Base-by-base conservation (phyloP, 2,797 vertebrate genomes). In the Clarias platycephalus region DNA sequence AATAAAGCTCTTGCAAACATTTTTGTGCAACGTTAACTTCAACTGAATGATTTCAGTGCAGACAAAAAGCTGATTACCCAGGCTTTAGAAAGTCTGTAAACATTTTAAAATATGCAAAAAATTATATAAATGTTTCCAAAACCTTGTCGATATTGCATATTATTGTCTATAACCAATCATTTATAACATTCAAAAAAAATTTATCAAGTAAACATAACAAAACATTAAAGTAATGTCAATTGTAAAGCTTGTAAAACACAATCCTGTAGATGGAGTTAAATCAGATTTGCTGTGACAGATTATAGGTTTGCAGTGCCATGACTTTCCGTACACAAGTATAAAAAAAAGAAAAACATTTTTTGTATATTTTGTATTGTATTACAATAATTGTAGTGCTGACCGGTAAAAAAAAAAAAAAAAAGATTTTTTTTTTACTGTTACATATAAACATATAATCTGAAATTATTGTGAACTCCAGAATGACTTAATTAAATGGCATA, bases 101-200 rank as follows among this genome's bases (percentile, higher is more conserved):
- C 72, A 76, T 22, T 34, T 58, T 20, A 77, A 60, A 58, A 60
- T 60, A 5, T 60, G 18, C n/a, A 34, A 9, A 15, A 60, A 71
- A 60, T 62, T 62, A 84, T 40, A 71, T 44, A 44, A 87, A n/a
- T 5, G 2, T 60, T 78, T 62, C 57, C 57, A 62, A 78, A 78
- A 70, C n/a, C 37, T 55, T 24, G n/a, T 62, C 26, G 22, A 9
- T 40, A 28, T 67, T 82, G 68, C 62, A 84, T 78, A 74, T 78
- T 37, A 84, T 22, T 78, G 28, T 15, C 58, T 86, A 75, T 80
- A 79, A 60, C 57, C 49, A 44, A 68, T 68, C 20, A 74, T 82
- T 67, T 79, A 82, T 63, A 88, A 70, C n/a, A 57, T 60, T 34
- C 20, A 24, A 4, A 76, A 9, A 82, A 0, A 76, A 67, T 49